Base-by-base conservation (phyloP, 1,140 invertebrate genomes). In the Agraylea sexmaculata region DNA sequence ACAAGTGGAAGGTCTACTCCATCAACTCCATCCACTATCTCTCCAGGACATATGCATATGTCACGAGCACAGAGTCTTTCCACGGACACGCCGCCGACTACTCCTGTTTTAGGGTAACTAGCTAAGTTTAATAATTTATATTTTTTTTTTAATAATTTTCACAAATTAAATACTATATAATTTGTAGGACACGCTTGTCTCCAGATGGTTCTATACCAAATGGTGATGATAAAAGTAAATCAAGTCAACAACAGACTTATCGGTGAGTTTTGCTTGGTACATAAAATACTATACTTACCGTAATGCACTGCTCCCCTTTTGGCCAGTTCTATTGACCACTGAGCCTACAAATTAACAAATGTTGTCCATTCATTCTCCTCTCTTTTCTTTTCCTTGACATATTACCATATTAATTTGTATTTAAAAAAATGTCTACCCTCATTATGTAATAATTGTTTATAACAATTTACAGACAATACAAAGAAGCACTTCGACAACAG, bases 401-500 rank as follows among this genome's bases (percentile, higher is more conserved):
- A n/a, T n/a, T n/a, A n/a, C n/a, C n/a, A n/a, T n/a, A n/a, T n/a
- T n/a, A n/a, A n/a, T n/a, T n/a, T n/a, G n/a, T n/a, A n/a, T n/a
- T n/a, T n/a, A n/a, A n/a, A n/a, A n/a, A n/a, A n/a, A n/a, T n/a
- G n/a, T n/a, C n/a, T 27, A 12, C 8, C n/a, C n/a, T 27, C 8
- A 8, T 27, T 12, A 27, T 27, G 25, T 27, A 27, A 27, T 27
- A 27, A 27, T 27, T 27, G 25, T 34, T 2, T 34, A 18, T 21
- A 31, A 30, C 20, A 29, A 40, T 19, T 10, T 28, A 30, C 57
- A 77, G 83, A 64, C 84, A 88, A 68, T 89, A 87, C 64, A 87
- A 87, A 68, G 86, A 88, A 70, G 83, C 85, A 28, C 59, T 87
- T 57, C 78, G 79, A 59, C 80, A 84, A 53, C 84, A 87, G 59